These are phyloP conservation scores for Gastrophryne carolinensis DNA, from an alignment of 2,797 vertebrate genomes.

Conservation along the genomic window DNA sequence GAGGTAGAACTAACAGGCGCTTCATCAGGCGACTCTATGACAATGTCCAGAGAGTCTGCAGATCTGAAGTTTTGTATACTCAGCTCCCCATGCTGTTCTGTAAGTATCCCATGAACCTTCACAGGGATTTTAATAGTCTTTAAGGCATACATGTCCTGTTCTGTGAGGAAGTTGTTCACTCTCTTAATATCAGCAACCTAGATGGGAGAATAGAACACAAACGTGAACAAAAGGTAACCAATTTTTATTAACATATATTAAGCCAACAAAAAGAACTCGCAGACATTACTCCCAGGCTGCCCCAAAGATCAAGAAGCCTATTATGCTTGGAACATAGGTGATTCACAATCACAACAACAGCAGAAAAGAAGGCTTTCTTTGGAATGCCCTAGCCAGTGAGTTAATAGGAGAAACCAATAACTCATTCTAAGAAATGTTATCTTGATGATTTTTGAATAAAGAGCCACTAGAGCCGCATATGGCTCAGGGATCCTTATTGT, in stretches of 20 bases:
- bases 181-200: conserved; percentile 93
- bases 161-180: conserved; percentile 87
- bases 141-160: conserved; percentile 89
- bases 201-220: neutral
- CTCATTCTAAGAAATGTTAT: no score
- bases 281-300: no score
- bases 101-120: conserved; percentile 80
- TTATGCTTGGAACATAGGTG: no score
- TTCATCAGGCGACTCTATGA: conserved; percentile 31
- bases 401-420: no score
- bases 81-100: conserved; percentile 64
- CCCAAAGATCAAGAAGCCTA: no score
- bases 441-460: no score
- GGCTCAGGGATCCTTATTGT: no score
- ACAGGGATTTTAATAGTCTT: conserved; percentile 91
- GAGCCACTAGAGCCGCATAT: no score
- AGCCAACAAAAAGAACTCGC: neutral
- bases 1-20: neutral
- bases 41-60: conserved; percentile 3
- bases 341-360: no score
- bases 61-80: conserved; percentile 40
- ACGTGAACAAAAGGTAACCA: neutral
- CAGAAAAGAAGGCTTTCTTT: no score
- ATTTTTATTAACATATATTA: neutral
- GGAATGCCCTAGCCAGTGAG: no score